A percentile compares a stretch with the other conserved stretches of the same genome.
Evolutionary conservation across 2,113 vertebrate genomes (phyloP).

Genomic region (Catharus minimus): DNA sequence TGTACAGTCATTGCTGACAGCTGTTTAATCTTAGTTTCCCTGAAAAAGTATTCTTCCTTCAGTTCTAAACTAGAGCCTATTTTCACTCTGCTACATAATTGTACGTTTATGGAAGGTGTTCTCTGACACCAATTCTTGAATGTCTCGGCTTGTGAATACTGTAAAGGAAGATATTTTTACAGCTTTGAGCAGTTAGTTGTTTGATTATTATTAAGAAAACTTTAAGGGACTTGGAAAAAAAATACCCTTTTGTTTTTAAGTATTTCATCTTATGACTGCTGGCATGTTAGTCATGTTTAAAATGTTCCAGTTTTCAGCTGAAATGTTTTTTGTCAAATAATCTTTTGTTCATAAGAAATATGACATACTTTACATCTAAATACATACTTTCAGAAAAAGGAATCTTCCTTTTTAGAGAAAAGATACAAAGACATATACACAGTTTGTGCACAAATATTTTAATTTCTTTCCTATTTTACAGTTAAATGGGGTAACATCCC

Average conservation of each 20-base stretch:
- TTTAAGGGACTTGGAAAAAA: not conserved
- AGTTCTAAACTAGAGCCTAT: not conserved
- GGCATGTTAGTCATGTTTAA: not conserved
- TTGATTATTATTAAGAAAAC: not conserved
- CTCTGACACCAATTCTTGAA: not conserved
- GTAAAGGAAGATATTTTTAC: not conserved
- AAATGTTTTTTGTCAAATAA: not conserved
- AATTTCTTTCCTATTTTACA: not conserved
- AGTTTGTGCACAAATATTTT: not conserved
- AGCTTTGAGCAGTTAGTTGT: not conserved
- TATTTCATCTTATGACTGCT: not conserved
- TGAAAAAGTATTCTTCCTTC: not conserved
- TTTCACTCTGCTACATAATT: not conserved
- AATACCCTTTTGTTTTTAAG: not conserved
- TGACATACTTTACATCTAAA: not conserved
- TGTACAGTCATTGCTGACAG: not conserved
- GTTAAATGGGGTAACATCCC: not conserved
- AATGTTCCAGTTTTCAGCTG: not conserved
- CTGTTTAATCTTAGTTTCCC: not conserved
- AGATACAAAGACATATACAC: not conserved
- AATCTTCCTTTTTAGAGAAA: not conserved
- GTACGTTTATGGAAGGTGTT: not conserved
- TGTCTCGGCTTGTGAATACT: not conserved
- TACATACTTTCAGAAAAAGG: not conserved
- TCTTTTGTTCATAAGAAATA: not conserved